Percentiles rank a stretch among this genome's conserved stretches.
Evolutionary conservation across 2,888 invertebrate genomes (phyloP).

Genomic region (Protodeltote pygarga): DNA sequence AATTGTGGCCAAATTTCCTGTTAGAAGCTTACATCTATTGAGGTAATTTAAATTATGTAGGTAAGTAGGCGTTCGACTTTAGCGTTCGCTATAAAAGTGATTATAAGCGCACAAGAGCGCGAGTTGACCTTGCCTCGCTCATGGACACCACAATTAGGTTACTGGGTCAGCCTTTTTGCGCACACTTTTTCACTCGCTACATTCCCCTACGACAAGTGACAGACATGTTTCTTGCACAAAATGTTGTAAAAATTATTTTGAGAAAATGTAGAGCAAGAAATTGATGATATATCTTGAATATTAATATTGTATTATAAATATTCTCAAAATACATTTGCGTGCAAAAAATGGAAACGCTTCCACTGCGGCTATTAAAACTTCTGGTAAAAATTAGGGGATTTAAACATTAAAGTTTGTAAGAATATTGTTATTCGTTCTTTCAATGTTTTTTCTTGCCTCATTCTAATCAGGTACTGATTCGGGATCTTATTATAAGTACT

Average conservation of each 20-base stretch:
- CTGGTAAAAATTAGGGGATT: too few species aligned
- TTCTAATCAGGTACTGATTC: too few species aligned
- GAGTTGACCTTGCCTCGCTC: constrained; percentile 76
- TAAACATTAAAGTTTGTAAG: too few species aligned
- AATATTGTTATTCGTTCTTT: too few species aligned
- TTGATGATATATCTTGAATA: too few species aligned
- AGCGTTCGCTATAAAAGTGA: constrained; percentile 46
- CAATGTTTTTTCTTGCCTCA: too few species aligned
- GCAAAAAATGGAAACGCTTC: too few species aligned
- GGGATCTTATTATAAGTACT: too few species aligned
- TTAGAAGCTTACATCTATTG: constrained; percentile 6
- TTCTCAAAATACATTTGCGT: too few species aligned
- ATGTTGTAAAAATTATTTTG: constrained; percentile 1
- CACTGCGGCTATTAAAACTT: too few species aligned
- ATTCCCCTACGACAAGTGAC: constrained; percentile 24
- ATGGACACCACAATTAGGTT: constrained; percentile 77
- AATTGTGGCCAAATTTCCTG: not conserved
- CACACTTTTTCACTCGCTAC: constrained; percentile 55
- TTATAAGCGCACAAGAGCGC: constrained; percentile 52
- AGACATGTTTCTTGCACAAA: constrained; percentile 19
- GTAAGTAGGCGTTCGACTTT: constrained; percentile 41
- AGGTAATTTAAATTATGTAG: constrained; percentile 17
- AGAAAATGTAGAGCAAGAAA: too few species aligned
- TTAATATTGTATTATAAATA: too few species aligned
- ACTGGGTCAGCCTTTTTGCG: constrained; percentile 72